These are phyloP conservation scores for Syngnathoides biaculeatus DNA, from an alignment of 2,113 vertebrate species.

Conservation along the genomic window DNA sequence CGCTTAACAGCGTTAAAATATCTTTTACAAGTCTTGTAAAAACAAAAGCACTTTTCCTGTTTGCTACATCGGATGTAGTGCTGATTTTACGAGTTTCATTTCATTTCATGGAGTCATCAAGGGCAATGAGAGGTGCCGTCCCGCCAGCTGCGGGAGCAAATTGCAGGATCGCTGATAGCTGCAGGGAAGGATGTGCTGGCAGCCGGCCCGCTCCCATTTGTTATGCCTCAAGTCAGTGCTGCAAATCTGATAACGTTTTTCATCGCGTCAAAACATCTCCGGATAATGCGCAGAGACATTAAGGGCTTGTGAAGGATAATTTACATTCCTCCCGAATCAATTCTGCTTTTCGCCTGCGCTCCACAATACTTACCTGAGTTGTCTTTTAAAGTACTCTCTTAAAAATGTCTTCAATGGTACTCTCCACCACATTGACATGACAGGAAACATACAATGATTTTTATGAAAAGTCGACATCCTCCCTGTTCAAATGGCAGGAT, in stretches of 20 bases:
- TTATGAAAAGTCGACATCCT: no score
- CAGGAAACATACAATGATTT: no score
- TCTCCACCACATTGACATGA: neutral
- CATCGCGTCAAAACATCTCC: constrained; percentile 52
- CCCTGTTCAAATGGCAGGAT: no score
- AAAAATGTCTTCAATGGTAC: neutral
- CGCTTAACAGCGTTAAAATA: neutral
- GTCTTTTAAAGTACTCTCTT: neutral
- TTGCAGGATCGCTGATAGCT: constrained; percentile 54
- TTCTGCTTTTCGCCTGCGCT: constrained; percentile 16
- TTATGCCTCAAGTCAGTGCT: constrained; percentile 44
- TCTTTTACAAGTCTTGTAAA: neutral
- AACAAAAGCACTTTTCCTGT: constrained; percentile 4
- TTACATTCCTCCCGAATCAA: constrained; percentile 29
- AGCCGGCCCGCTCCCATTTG: constrained; percentile 60
- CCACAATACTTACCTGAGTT: neutral
- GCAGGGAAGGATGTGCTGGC: constrained; percentile 60
- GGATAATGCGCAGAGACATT: constrained; percentile 38
- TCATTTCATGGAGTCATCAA: constrained; percentile 4
- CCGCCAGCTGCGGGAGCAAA: constrained; percentile 43
- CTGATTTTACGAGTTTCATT: constrained; percentile 7
- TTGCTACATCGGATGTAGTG: neutral
- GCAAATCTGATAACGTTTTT: constrained; percentile 51
- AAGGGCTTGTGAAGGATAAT: constrained; percentile 39
- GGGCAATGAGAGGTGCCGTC: constrained; percentile 3